Percentiles rank a stretch among this genome's conserved stretches.
These are phyloP conservation scores for Mesitornis unicolor DNA, from an alignment of 2,113 vertebrate species.

Conservation along the genomic window DNA sequence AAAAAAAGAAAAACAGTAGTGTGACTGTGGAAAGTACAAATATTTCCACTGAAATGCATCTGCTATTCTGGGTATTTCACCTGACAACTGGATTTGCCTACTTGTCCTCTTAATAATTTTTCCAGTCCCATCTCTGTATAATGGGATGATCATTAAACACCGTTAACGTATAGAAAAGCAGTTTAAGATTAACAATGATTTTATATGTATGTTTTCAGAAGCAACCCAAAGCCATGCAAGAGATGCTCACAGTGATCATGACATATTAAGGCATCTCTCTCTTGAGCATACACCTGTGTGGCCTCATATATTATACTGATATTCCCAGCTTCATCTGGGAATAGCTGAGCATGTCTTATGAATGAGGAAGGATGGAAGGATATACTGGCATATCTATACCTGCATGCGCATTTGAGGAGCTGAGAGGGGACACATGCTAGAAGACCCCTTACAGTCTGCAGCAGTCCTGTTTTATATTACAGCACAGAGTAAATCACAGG, in stretches of 20 bases:
- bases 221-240: background rate
- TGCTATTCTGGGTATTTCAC: background rate
- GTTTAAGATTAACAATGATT: background rate
- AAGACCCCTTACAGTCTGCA: background rate
- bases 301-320: background rate
- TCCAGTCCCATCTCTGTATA: background rate
- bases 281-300: background rate
- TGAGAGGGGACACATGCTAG: background rate
- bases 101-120: background rate
- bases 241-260: background rate
- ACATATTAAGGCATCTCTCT: background rate
- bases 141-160: background rate
- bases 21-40: background rate
- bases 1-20: background rate
- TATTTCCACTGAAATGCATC: background rate
- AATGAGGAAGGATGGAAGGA: background rate
- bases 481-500: slow-evolving; percentile 12
- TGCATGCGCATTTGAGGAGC: accelerated
- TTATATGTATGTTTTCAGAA: background rate
- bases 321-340: background rate
- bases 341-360: background rate
- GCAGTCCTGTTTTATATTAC: background rate
- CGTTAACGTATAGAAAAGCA: background rate
- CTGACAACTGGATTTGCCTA: background rate
- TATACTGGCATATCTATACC: background rate